Conservation (phyloP, 2,113 vertebrate species). For the Thalassarche chlororhynchos region DNA sequence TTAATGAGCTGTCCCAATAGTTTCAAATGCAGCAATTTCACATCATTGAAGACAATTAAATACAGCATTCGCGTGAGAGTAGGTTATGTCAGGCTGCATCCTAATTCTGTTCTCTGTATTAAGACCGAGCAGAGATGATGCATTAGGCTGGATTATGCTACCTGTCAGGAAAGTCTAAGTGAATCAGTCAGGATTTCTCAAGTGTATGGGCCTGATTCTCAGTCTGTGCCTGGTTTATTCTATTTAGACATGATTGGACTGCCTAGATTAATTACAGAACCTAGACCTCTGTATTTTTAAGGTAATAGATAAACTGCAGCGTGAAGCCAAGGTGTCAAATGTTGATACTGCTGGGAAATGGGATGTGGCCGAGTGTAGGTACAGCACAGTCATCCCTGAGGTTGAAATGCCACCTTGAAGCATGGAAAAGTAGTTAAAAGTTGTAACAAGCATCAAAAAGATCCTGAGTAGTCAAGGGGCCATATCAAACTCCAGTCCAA, state of each 20-base stretch:
- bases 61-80: background rate
- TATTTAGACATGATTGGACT: background rate
- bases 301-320: background rate
- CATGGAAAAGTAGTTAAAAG: background rate
- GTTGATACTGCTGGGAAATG: background rate
- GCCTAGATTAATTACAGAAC: background rate
- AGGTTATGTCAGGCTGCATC: background rate
- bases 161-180: background rate
- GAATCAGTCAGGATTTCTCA: background rate
- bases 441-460: background rate
- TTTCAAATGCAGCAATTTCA: background rate
- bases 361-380: background rate
- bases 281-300: background rate
- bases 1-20: background rate
- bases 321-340: background rate
- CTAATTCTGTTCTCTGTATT: background rate
- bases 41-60: background rate
- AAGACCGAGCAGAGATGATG: background rate
- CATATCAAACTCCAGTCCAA: background rate
- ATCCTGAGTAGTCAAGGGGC: background rate
- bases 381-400: background rate
- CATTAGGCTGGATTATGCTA: background rate
- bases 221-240: background rate
- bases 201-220: background rate
- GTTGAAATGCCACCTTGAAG: background rate